Evolutionary conservation across 2,797 vertebrate genomes (phyloP).

Genomic region (Morelia viridis): DNA sequence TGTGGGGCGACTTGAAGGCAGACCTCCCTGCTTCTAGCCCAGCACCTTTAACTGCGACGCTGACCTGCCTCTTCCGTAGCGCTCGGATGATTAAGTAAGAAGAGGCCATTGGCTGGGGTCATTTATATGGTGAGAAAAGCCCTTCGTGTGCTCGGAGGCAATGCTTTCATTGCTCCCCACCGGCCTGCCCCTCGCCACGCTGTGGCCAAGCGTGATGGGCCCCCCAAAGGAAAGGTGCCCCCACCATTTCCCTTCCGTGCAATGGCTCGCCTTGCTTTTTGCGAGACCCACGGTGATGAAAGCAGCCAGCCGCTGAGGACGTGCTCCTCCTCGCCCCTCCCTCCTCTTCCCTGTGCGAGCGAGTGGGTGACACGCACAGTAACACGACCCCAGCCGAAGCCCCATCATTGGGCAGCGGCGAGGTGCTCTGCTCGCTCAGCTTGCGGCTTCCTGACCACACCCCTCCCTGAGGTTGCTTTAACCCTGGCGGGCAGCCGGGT

Average conservation of each 20-base stretch:
- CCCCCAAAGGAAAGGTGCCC: neutral
- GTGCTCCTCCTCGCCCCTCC: neutral
- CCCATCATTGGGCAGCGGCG: too few relatives aligned
- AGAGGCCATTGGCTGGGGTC: neutral
- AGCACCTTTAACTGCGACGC: neutral
- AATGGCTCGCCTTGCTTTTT: neutral
- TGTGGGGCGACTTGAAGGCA: too few relatives aligned
- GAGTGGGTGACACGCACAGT: too few relatives aligned
- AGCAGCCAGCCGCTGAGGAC: neutral
- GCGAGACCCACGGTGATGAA: neutral
- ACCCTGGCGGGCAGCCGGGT: neutral
- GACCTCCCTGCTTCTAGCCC: neutral
- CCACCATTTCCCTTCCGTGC: neutral
- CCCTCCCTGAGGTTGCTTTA: too few relatives aligned
- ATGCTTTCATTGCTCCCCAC: neutral
- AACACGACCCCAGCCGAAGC: too few relatives aligned
- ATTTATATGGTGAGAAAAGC: neutral
- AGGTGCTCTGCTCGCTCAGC: neutral
- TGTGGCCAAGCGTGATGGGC: neutral
- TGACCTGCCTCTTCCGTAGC: neutral
- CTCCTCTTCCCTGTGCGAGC: neutral
- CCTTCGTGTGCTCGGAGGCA: neutral
- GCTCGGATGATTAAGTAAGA: neutral
- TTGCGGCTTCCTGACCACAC: neutral
- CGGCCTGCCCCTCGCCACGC: neutral